Evolutionary conservation across 2,113 vertebrate species (phyloP).

Genomic region (Mirza zaza): DNA sequence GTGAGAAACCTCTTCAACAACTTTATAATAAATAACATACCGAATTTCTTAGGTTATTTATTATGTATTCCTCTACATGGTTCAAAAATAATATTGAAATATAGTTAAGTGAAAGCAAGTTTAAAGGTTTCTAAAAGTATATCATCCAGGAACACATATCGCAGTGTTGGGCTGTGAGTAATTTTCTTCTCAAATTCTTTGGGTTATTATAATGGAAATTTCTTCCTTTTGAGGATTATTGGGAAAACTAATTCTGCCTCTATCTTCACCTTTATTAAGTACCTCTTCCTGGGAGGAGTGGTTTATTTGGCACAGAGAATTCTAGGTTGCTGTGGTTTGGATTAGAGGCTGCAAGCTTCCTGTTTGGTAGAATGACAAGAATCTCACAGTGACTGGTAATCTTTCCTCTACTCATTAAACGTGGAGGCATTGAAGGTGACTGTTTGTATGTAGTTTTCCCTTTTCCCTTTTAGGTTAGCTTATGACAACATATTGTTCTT

Average conservation of each 20-base stretch:
- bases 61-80: neutral
- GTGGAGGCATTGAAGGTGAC: neutral
- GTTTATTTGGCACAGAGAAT: neutral
- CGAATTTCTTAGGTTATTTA: neutral
- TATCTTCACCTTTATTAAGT: neutral
- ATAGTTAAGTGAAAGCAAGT: neutral
- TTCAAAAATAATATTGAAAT: neutral
- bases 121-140: neutral
- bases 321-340: too few relatives aligned
- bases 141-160: neutral
- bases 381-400: neutral
- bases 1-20: neutral
- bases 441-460: neutral
- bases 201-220: neutral
- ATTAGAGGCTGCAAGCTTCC: too few relatives aligned
- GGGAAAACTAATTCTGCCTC: neutral
- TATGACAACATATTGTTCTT: neutral
- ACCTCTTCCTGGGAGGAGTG: neutral
- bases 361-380: neutral
- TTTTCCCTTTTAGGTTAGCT: neutral
- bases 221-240: neutral
- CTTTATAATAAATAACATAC: neutral
- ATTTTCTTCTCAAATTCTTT: constrained; percentile 43
- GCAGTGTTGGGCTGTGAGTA: neutral
- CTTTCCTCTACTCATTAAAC: neutral